Evolutionary conservation across 2,888 invertebrate genomes (phyloP).

Genomic region (Cephus pygmeus): DNA sequence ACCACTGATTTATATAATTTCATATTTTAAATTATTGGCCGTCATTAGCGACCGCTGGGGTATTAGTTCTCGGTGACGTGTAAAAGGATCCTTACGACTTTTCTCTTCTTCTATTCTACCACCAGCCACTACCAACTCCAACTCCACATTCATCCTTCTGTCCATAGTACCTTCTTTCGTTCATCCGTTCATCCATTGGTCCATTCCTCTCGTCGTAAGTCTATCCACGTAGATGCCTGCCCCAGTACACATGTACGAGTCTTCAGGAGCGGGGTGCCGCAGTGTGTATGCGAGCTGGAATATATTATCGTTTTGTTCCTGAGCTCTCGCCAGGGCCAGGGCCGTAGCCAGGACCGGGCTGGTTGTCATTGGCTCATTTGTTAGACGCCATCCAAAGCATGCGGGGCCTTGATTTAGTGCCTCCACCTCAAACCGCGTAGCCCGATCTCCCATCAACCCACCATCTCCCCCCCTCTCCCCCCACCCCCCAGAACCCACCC

Average conservation of each 20-base stretch:
- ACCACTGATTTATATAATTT: constrained; percentile 65
- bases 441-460: constrained; percentile 14
- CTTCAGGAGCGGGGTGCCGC: not conserved
- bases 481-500: constrained; percentile 12
- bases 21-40: constrained; percentile 65
- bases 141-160: constrained; percentile 22
- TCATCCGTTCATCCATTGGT: constrained; percentile 22
- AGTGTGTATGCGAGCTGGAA: constrained; percentile 49
- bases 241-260: not conserved
- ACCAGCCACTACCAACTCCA: not conserved
- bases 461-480: constrained; percentile 18
- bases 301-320: constrained; percentile 66
- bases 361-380: constrained; percentile 67
- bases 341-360: constrained; percentile 47
- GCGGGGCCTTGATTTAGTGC: constrained; percentile 66
- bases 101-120: constrained; percentile 2
- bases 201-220: not conserved
- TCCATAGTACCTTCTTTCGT: constrained; percentile 34
- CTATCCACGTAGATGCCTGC: not conserved
- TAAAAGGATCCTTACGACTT: constrained; percentile 24
- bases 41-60: constrained; percentile 59
- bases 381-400: constrained; percentile 66
- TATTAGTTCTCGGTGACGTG: constrained; percentile 54
- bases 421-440: constrained; percentile 54
- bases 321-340: constrained; percentile 40